Conservation (phyloP, 2,797 vertebrate genomes). For the Meriones psammophilus region DNA sequence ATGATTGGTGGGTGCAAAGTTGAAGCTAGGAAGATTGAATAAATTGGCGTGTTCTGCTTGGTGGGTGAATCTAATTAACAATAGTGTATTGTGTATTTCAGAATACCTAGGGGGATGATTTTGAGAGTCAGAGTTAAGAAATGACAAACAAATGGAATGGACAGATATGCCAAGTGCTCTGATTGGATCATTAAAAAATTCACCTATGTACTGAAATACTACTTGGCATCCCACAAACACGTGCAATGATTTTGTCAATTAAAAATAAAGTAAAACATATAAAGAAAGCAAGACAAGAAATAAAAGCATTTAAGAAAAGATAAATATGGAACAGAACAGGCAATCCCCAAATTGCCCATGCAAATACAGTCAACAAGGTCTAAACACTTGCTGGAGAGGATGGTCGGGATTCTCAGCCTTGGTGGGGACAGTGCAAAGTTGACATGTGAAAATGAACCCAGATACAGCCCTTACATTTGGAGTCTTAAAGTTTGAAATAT, state of each 20-base stretch:
- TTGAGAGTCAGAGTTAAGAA: not conserved
- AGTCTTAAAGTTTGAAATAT: slow-evolving; percentile 13
- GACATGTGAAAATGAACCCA: not conserved
- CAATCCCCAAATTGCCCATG: not conserved
- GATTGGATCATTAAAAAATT: not conserved
- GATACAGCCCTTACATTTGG: not conserved
- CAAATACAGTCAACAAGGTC: not conserved
- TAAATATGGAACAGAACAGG: not conserved
- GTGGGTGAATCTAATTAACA: not conserved
- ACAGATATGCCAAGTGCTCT: not conserved
- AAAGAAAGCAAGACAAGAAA: not conserved
- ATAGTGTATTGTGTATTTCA: not conserved
- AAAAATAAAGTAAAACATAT: slow-evolving; percentile 12
- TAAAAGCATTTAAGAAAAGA: not conserved
- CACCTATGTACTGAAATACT: not conserved
- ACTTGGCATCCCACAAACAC: not conserved
- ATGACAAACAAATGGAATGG: not conserved
- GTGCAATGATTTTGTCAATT: not conserved
- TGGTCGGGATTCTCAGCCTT: not conserved
- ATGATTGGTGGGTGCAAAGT: not conserved
- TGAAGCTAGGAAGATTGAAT: not conserved
- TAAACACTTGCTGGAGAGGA: not conserved
- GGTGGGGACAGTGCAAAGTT: not conserved
- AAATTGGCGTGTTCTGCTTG: not conserved
- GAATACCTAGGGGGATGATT: no score